Evolutionary conservation across 2,797 vertebrate genomes (phyloP).

Genomic region (Serranus cabrilla): DNA sequence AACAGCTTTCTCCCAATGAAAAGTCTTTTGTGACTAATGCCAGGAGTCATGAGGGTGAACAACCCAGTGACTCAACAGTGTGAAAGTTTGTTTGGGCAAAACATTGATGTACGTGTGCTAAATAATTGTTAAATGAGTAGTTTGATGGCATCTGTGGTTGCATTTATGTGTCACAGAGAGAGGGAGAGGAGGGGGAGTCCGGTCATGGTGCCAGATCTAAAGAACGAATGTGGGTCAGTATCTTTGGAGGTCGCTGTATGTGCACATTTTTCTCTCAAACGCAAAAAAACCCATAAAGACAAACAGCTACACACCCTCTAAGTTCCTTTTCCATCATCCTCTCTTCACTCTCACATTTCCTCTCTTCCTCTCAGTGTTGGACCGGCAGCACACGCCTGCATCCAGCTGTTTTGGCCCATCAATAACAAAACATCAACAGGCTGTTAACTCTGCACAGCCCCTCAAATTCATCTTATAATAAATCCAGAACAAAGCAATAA

Average conservation of each 20-base stretch:
- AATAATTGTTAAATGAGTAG: constrained; percentile 37
- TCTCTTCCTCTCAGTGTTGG: constrained; percentile 33
- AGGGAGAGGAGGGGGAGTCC: constrained; percentile 7
- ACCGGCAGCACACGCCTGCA: neutral
- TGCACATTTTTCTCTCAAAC: constrained; percentile 25
- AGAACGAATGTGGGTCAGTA: constrained; percentile 37
- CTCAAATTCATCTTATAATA: neutral
- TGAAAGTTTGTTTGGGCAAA: constrained; percentile 41
- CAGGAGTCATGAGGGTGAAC: constrained; percentile 7
- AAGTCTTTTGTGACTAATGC: constrained; percentile 26
- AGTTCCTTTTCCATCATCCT: constrained; percentile 29
- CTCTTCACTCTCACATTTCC: constrained; percentile 25
- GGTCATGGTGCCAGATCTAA: neutral
- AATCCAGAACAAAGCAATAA: neutral
- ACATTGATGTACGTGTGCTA: constrained; percentile 19
- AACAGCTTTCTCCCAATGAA: constrained; percentile 11
- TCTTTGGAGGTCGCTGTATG: constrained; percentile 9
- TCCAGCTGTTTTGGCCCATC: constrained; percentile 51
- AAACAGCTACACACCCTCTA: neutral
- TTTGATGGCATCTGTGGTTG: constrained; percentile 17
- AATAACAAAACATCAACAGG: constrained; percentile 21
- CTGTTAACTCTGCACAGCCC: neutral
- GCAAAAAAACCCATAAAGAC: constrained; percentile 7
- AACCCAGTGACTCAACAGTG: constrained; percentile 12
- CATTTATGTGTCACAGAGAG: neutral